Base-by-base conservation (phyloP, 1,140 invertebrate genomes). In the Medauroidea extradentata region DNA sequence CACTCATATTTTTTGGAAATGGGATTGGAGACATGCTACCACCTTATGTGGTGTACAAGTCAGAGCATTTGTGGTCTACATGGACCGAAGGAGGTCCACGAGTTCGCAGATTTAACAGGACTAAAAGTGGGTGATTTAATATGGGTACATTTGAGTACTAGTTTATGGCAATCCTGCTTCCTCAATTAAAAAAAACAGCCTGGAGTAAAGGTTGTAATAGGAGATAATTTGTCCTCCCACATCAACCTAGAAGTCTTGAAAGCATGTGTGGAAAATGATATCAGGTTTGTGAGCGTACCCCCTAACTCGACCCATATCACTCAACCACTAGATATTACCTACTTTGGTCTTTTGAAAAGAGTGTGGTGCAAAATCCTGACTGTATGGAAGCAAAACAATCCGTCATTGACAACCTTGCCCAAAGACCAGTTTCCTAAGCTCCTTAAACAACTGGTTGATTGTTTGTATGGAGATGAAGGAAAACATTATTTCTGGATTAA, bases 201-300 rank as follows among this genome's bases (percentile, higher is more conserved):
- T 14, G 73, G 73, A 39, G 58, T 24, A n/a, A 74, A 73, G 61
- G 65, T 71, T 16, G 8, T 75, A 9, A 72, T 76, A 50, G 74
- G 74, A 13, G 74, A 75, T 54, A 75, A 75, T 59, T 65, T 76
- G 39, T 62, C 62, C 38, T 67, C 63, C n/a, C 72, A 75, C 62
- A 63, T 76, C 38, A 56, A 34, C 29, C 2, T 48, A 21, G 50
- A 65, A 25, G 59, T 69, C 23, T 21, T 72, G 11, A 59, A 62
- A 34, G n/a, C 49, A 5, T 65, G 65, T 43, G 49, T 60, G 41
- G 57, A 66, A 65, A 65, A 70, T 57, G 43, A 69, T 48, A 66
- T 72, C 38, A 57, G 49, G 16, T 70, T 77, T 55, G 53, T 71
- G 16, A 68, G 48, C 41, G 59, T 75, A 48, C 69, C 73, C 7